Percentiles rank a stretch among this genome's conserved stretches.
Evolutionary conservation across 35 echinoderm and acorn worm genomes (phyloP).

Genomic region (Stichopus chloronotus): DNA sequence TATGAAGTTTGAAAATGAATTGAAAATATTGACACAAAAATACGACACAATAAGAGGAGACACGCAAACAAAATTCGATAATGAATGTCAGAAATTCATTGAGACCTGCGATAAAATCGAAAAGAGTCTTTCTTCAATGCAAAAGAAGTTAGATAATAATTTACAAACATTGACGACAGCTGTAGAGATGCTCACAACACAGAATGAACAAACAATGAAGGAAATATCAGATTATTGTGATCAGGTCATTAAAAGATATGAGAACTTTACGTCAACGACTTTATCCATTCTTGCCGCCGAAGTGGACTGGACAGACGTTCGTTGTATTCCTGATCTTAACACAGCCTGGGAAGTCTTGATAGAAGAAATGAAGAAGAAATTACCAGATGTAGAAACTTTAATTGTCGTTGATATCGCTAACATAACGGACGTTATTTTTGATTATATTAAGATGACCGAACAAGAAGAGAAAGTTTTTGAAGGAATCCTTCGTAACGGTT

Average conservation of each 20-base stretch:
- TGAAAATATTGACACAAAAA: too few species aligned
- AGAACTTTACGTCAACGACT: not conserved
- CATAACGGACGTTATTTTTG: not conserved
- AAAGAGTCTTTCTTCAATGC: too few species aligned
- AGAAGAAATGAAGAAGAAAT: slow-evolving; percentile 7
- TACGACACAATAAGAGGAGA: too few species aligned
- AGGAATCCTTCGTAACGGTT: not conserved
- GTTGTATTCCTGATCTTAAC: not conserved
- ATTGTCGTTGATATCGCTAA: not conserved
- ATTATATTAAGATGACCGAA: not conserved
- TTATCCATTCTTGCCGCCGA: not conserved
- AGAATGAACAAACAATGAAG: too few species aligned
- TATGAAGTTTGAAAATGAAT: not conserved
- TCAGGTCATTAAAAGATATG: not conserved
- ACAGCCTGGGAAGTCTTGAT: not conserved
- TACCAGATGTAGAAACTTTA: not conserved
- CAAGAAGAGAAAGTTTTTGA: not conserved
- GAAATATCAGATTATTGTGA: too few species aligned
- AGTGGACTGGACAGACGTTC: not conserved
- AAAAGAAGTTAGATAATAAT: too few species aligned
- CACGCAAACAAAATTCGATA: too few species aligned
- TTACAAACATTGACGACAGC: too few species aligned
- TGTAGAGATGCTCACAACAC: too few species aligned
- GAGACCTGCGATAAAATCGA: too few species aligned
- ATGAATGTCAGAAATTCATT: too few species aligned